Conservation (phyloP, 2,113 vertebrate genomes). For the Tonatia bakeri region DNA sequence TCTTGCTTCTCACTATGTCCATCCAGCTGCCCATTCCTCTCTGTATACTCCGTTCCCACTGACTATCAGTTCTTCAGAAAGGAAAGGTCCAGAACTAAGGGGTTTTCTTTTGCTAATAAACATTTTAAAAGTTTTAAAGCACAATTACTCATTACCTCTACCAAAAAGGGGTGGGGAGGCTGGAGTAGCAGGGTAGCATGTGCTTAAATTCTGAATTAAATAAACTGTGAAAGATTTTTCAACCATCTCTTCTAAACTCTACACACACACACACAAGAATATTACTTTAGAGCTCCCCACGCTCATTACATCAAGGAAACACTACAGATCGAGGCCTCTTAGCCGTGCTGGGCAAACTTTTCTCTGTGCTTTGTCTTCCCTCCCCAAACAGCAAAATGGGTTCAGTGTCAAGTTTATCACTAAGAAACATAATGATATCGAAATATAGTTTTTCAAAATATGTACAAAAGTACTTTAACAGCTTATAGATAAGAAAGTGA, state of each 20-base stretch:
- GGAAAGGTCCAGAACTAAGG: neutral
- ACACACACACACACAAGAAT: neutral
- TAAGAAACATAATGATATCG: neutral
- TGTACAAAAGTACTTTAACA: neutral
- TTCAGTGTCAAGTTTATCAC: neutral
- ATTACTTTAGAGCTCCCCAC: neutral
- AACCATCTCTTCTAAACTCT: neutral
- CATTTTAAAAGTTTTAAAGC: neutral
- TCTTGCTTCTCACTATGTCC: conserved; percentile 30
- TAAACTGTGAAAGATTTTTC: neutral
- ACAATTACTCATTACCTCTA: neutral
- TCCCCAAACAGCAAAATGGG: neutral
- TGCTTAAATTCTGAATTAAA: neutral
- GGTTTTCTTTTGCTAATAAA: neutral
- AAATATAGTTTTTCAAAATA: neutral
- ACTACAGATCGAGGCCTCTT: neutral
- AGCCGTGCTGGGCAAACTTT: neutral
- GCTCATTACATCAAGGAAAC: neutral
- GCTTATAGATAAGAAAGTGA: neutral
- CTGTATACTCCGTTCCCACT: neutral
- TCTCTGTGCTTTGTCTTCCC: neutral
- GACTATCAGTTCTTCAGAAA: conserved; percentile 4
- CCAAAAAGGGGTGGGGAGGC: neutral
- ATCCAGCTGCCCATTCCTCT: conserved; percentile 46
- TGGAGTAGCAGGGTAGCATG: neutral